Percentiles rank a stretch among this genome's conserved stretches.
phyloP scores from a whole-genome alignment of 2,113 vertebrate species.

The Varanus salvator region DNA sequence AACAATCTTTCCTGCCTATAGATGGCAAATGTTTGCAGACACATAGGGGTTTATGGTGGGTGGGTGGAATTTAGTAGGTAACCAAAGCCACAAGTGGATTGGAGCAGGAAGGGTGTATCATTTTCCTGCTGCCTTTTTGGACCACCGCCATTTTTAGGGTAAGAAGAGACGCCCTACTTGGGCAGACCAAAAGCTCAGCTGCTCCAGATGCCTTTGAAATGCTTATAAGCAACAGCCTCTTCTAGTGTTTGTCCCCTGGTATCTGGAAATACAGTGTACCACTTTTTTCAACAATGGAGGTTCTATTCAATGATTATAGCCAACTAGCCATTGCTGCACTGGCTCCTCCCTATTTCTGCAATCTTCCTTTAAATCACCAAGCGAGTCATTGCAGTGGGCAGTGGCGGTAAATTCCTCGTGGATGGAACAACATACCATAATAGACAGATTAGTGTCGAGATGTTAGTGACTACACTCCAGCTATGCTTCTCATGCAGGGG shows the following conservation, averaged over 20 bases:
- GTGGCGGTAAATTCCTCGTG: background rate
- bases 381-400: background rate
- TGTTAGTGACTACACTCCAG: background rate
- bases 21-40: background rate
- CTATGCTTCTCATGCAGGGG: background rate
- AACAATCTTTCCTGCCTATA: background rate
- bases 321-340: background rate
- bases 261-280: background rate
- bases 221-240: background rate
- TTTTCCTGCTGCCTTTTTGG: background rate
- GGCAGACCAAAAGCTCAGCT: background rate
- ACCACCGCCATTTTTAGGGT: background rate
- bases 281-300: background rate
- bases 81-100: background rate
- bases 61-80: background rate
- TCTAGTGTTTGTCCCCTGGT: background rate
- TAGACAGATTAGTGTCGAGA: background rate
- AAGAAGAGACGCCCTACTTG: background rate
- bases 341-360: background rate
- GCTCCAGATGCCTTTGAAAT: background rate
- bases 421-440: background rate
- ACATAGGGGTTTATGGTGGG: background rate
- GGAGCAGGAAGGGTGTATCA: background rate
- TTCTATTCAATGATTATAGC: background rate
- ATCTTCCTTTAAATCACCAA: background rate